phyloP scores from a whole-genome alignment of 2,113 vertebrate species.

The Malurus melanocephalus region DNA sequence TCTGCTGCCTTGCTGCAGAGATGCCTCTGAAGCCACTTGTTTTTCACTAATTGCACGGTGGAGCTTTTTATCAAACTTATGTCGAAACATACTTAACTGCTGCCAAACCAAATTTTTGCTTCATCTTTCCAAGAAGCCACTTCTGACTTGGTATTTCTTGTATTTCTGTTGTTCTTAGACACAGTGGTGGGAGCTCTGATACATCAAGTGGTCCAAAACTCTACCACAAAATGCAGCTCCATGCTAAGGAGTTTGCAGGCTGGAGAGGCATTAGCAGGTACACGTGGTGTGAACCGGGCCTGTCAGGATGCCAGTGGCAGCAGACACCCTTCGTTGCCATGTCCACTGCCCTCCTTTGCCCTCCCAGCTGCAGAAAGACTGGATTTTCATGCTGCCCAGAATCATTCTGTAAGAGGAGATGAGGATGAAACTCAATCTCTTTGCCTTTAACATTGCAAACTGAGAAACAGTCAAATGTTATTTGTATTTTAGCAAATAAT shows the following conservation, averaged over 20 bases:
- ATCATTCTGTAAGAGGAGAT: neutral
- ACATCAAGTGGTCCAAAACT: neutral
- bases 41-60: neutral
- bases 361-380: neutral
- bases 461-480: neutral
- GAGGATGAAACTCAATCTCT: neutral
- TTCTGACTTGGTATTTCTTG: neutral
- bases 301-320: neutral
- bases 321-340: neutral
- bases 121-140: neutral
- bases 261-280: neutral
- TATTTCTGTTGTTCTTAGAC: neutral
- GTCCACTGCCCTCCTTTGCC: neutral
- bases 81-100: neutral
- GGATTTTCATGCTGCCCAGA: neutral
- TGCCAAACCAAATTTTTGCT: neutral
- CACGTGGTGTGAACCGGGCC: neutral
- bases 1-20: neutral
- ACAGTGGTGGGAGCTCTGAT: neutral
- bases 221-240: neutral
- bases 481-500: constrained; percentile 41
- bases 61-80: neutral
- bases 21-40: neutral
- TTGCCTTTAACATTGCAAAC: neutral
- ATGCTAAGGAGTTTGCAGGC: neutral